Percentiles rank a stretch among this genome's conserved stretches.
These are phyloP conservation scores for Chydorus sphaericus DNA, from an alignment of 2,888 invertebrate species.

Conservation along the genomic window DNA sequence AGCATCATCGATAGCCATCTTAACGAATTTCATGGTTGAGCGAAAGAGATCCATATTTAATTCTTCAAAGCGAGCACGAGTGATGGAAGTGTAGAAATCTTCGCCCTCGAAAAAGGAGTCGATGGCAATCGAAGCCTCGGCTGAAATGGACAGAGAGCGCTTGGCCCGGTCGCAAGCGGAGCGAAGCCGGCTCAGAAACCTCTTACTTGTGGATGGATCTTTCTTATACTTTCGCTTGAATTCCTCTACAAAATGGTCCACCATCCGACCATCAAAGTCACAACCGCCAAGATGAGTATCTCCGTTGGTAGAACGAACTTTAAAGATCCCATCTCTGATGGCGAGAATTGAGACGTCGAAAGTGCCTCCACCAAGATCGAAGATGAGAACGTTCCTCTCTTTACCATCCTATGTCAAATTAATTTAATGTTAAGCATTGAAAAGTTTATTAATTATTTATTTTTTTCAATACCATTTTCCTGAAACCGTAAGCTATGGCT, in stretches of 20 bases:
- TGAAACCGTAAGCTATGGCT: constrained; percentile 20
- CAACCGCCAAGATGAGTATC: constrained; percentile 39
- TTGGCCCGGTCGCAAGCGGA: constrained; percentile 31
- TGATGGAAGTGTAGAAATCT: constrained; percentile 38
- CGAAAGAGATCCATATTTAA: constrained; percentile 38
- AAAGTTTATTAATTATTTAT: no score
- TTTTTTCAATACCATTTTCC: no score
- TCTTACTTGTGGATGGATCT: no score
- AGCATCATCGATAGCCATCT: constrained; percentile 37
- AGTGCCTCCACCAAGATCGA: constrained; percentile 41
- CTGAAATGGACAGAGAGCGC: constrained; percentile 26
- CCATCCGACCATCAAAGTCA: constrained; percentile 31
- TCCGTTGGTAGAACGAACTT: constrained; percentile 38
- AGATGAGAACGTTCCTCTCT: constrained; percentile 38
- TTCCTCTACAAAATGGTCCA: constrained; percentile 25
- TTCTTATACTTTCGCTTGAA: no score
- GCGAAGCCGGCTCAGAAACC: constrained; percentile 35
- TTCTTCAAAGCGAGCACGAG: constrained; percentile 40
- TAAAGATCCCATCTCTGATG: constrained; percentile 39
- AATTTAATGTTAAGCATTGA: no score
- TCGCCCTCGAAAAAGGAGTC: no score
- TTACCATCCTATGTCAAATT: no score
- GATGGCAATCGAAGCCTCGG: no score
- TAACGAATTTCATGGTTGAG: no score
- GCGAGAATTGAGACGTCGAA: no score